phyloP scores from a whole-genome alignment of 2,888 invertebrate genomes.

The Platynereis dumerilii region DNA sequence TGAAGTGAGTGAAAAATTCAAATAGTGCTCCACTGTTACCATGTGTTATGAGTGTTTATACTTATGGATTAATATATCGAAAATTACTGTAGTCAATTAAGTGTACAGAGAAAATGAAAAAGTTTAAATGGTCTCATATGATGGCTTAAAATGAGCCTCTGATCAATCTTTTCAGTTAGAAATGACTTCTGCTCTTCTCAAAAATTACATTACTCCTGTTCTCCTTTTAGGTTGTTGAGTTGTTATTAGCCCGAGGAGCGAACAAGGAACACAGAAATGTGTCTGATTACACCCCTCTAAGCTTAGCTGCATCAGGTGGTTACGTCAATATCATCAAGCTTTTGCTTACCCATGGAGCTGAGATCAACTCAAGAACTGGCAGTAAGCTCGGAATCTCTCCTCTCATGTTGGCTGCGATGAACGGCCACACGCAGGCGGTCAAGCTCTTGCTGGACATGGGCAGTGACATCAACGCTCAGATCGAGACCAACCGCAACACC shows the following conservation, averaged over 20 bases:
- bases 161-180: no score
- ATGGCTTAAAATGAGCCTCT: no score
- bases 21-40: no score
- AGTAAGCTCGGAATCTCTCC: slow-evolving; percentile 98
- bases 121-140: no score
- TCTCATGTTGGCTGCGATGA: slow-evolving; percentile 99
- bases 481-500: slow-evolving; percentile 98
- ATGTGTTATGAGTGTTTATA: no score
- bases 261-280: slow-evolving; percentile 97
- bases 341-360: slow-evolving; percentile 90
- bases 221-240: slow-evolving; percentile 77
- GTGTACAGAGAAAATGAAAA: no score
- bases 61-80: no score
- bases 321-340: slow-evolving; percentile 98
- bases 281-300: slow-evolving; percentile 98
- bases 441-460: slow-evolving; percentile 94
- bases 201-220: neutral
- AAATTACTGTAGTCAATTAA: no score
- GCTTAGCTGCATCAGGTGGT: slow-evolving; percentile 96
- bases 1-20: slow-evolving; percentile 71
- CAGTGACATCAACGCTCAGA: slow-evolving; percentile 97
- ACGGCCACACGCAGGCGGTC: slow-evolving; percentile 94
- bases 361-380: slow-evolving; percentile 89
- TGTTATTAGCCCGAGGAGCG: slow-evolving; percentile 85
- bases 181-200: neutral